A percentile compares a stretch with the other conserved stretches of the same genome.
Evolutionary conservation across 1,140 invertebrate genomes (phyloP).

Genomic region (Parapsyche elsis): DNA sequence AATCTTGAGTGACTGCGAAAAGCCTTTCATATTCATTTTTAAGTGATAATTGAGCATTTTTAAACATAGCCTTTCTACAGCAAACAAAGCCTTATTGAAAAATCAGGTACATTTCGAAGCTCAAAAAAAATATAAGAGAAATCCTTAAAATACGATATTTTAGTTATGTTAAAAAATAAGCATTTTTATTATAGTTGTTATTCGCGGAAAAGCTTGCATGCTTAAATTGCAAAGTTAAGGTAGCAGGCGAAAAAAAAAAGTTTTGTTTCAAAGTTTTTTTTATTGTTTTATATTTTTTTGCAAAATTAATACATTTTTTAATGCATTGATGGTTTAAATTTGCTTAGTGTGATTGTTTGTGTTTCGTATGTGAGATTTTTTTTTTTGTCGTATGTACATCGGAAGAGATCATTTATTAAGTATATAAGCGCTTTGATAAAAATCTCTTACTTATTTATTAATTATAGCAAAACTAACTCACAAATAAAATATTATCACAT

Average conservation of each 20-base stretch:
- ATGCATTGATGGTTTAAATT: too few relatives aligned
- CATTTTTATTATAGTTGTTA: neutral
- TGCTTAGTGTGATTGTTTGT: too few relatives aligned
- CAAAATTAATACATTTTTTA: neutral
- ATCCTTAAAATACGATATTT: neutral
- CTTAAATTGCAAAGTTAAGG: neutral
- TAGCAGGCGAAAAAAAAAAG: neutral
- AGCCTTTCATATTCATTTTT: conserved; percentile 10
- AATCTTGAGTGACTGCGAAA: neutral
- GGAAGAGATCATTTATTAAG: too few relatives aligned
- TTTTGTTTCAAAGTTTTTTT: neutral
- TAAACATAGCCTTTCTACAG: neutral
- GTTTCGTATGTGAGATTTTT: too few relatives aligned
- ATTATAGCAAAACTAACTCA: too few relatives aligned
- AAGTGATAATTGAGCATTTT: neutral
- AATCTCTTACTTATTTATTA: too few relatives aligned
- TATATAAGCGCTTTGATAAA: too few relatives aligned
- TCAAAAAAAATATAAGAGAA: neutral
- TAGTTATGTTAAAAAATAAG: neutral
- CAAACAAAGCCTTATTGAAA: neutral
- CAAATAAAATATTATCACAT: too few relatives aligned
- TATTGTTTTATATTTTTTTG: neutral
- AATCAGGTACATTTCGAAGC: conserved; percentile 1
- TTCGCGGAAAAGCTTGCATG: neutral
- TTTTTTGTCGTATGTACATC: too few relatives aligned